Percentiles rank a stretch among this genome's conserved stretches.
Evolutionary conservation across 2,113 vertebrate species (phyloP).

Genomic region (Ailurus styani): DNA sequence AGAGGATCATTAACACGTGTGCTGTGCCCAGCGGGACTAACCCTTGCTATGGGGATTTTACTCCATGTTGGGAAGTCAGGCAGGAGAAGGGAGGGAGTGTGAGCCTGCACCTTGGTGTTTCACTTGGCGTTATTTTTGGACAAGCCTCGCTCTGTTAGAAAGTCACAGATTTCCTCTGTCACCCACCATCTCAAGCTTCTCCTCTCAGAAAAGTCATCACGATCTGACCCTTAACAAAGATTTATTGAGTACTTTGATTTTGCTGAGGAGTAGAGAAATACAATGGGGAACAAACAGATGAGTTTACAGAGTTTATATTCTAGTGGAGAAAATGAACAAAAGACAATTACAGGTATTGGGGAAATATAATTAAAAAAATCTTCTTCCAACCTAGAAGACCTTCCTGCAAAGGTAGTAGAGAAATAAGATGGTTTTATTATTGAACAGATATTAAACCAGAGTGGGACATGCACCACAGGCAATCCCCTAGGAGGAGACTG

Average conservation of each 20-base stretch:
- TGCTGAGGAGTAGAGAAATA: neutral
- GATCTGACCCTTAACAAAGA: neutral
- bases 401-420: neutral
- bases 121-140: neutral
- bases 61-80: neutral
- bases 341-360: neutral
- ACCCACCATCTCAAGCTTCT: neutral
- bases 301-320: neutral
- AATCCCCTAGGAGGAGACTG: neutral
- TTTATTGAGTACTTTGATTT: neutral
- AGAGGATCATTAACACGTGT: neutral
- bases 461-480: neutral
- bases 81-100: neutral
- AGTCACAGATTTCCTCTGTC: neutral
- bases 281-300: neutral
- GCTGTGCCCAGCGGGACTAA: neutral
- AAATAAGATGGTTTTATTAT: neutral
- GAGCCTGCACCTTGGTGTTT: neutral
- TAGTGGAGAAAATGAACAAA: neutral
- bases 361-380: conserved; percentile 16
- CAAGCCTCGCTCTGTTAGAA: neutral
- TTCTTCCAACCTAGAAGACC: neutral
- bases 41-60: neutral
- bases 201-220: neutral
- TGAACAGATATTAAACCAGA: neutral